These are phyloP conservation scores for Muraenolepis orangiensis DNA, from an alignment of 2,797 vertebrate species.

Conservation along the genomic window DNA sequence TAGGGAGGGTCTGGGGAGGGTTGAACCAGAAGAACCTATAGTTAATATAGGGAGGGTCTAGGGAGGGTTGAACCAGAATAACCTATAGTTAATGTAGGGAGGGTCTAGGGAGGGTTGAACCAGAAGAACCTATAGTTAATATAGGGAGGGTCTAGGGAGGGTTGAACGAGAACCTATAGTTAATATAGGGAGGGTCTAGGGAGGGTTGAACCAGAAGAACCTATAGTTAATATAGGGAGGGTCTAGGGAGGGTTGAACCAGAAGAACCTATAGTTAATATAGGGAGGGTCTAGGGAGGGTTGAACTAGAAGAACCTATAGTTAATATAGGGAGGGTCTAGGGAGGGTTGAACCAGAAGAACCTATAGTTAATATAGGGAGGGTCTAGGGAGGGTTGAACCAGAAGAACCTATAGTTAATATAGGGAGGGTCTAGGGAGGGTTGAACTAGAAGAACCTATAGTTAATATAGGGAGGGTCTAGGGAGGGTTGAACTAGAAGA, in stretches of 20 bases:
- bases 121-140: no score
- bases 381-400: conserved; percentile 67
- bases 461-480: conserved; percentile 84
- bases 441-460: no score
- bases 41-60: conserved; percentile 84
- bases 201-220: neutral
- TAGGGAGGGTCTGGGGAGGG: conserved; percentile 75
- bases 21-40: no score
- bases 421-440: conserved; percentile 75
- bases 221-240: no score
- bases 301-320: no score
- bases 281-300: conserved; percentile 76
- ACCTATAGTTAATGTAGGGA: no score
- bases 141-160: conserved; percentile 76
- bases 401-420: no score
- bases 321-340: conserved; percentile 82
- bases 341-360: neutral
- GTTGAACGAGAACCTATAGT: neutral
- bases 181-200: conserved; percentile 84
- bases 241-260: conserved; percentile 65
- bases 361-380: no score
- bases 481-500: neutral
- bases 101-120: conserved; percentile 73
- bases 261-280: no score
- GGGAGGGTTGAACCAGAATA: neutral